Base-by-base conservation (phyloP, 2,888 invertebrate genomes). In the Liopterus haemorrhoidalis region DNA sequence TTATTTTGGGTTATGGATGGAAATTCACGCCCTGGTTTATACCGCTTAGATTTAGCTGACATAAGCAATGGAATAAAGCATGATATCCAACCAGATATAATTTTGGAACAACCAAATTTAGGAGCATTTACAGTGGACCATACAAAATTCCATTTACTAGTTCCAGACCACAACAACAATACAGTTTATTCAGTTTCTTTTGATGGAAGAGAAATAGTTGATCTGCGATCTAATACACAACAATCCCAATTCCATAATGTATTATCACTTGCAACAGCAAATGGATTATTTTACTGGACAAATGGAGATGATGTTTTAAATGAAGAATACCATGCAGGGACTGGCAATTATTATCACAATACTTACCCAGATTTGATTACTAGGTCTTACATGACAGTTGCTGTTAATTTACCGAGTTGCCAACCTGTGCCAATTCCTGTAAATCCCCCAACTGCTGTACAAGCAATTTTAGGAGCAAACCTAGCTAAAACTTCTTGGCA, bases 221-320 rank as follows among this genome's bases (percentile, higher is more conserved):
- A 90, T 61, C 77, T 89, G 39, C 74, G 86, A 37, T 77, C 71
- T 12, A 85, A 85, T 59, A 85, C 85, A 1, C 82, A 83, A 59
- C 80, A 78, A 16, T 82, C 87, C 0, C 80, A 80, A 69, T 83
- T 89, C 58, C 71, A 75, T 43, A 78, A 81, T 39, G 86, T 88
- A 0, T 72, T 80, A 5, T 89, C 89, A 4, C 70, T 91, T 48
- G 82, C 84, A 0, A 79, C 78, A 60, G 82, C 82, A 3, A 81
- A 83, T 58, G 83, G 83, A 5, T 72, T 84, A 8, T 89, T 91
- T 61, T 90, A 86, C 61, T 92, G 91, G 89, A 89, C 88, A 0
- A 84, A 86, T 59, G 88, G 86, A 0, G 73, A 76, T 39, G 79
- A 81, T 59, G 78, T 90, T 51, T 72, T 84, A 32, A 79, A 79